A percentile compares a stretch with the other conserved stretches of the same genome.
These are phyloP conservation scores for Drosophila robusta DNA, from an alignment of 2,888 invertebrate genomes.

Conservation along the genomic window DNA sequence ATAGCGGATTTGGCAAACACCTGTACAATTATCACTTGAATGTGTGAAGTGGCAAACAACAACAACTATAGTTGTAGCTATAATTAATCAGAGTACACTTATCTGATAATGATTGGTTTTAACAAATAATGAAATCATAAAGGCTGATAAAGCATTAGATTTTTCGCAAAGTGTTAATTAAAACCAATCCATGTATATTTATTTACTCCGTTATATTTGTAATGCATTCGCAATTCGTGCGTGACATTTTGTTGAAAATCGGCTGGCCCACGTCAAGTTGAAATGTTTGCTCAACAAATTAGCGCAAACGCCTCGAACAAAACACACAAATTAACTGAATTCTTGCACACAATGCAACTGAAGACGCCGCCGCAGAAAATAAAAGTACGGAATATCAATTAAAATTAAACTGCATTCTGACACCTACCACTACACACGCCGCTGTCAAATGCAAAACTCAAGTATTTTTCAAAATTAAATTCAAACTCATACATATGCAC, in stretches of 20 bases:
- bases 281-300: conserved; percentile 73
- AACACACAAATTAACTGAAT: conserved; percentile 61
- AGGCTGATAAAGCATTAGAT: conserved; percentile 18
- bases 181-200: conserved; percentile 8
- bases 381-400: conserved; percentile 11
- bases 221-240: conserved; percentile 42
- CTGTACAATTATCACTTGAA: conserved; percentile 24
- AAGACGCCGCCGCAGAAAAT: conserved; percentile 36
- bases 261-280: conserved; percentile 15
- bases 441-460: conserved; percentile 2
- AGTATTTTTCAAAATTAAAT: conserved; percentile 3
- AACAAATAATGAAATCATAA: conserved; percentile 34
- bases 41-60: conserved; percentile 20
- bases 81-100: conserved; percentile 32
- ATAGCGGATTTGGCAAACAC: conserved; percentile 16
- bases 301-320: conserved; percentile 55
- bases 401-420: conserved; percentile 50
- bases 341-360: conserved; percentile 59
- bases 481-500: background rate
- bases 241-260: conserved; percentile 64
- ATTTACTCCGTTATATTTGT: conserved; percentile 4
- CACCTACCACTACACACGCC: conserved; percentile 33
- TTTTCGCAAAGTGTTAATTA: background rate
- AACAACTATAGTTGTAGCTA: conserved; percentile 22
- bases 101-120: conserved; percentile 30